Evolutionary conservation across 30 jellyfish, hydroid and myxozoan species (phyloP), one percentile per base, ranked within the genome.

Genomic region (Sanderia malayensis): DNA sequence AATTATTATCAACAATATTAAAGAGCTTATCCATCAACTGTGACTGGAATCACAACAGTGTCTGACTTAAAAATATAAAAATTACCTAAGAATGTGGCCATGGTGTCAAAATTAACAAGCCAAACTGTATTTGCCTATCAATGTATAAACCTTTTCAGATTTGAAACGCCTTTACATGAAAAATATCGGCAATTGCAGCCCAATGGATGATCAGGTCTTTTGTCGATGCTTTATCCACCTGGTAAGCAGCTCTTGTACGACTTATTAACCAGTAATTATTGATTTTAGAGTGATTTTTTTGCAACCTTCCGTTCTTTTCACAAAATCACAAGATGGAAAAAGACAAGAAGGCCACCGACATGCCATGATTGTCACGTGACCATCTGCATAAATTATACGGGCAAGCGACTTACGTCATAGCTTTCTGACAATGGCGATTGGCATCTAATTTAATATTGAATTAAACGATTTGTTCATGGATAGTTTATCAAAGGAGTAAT

Each of bases 301-400:
- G 55, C 11, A 15, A 6, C 15, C 15, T 41, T n/a, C n/a, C n/a
- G n/a, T n/a, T n/a, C n/a, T n/a, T n/a, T n/a, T n/a, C n/a, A n/a
- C n/a, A n/a, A n/a, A n/a, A n/a, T n/a, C n/a, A n/a, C n/a, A n/a
- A n/a, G n/a, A n/a, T n/a, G n/a, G n/a, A n/a, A n/a, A n/a, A n/a
- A n/a, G n/a, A n/a, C n/a, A n/a, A n/a, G n/a, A n/a, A n/a, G 55
- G 15, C 55, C 8, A 61, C 27, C 77, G 77, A 52, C 85, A 76
- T 30, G 63, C 80, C 80, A 61, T 10, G 25, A 20, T 44, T 30
- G 62, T 76, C 88, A 76, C 88, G 88, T 76, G 88, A 76, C 80
- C n/a, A n/a, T n/a, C n/a, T n/a, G n/a, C n/a, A n/a, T n/a, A n/a
- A n/a, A n/a, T n/a, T n/a, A n/a, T n/a, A n/a, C n/a, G n/a, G n/a